phyloP scores from a whole-genome alignment of 2,113 vertebrate species.

The Mohoua ochrocephala region DNA sequence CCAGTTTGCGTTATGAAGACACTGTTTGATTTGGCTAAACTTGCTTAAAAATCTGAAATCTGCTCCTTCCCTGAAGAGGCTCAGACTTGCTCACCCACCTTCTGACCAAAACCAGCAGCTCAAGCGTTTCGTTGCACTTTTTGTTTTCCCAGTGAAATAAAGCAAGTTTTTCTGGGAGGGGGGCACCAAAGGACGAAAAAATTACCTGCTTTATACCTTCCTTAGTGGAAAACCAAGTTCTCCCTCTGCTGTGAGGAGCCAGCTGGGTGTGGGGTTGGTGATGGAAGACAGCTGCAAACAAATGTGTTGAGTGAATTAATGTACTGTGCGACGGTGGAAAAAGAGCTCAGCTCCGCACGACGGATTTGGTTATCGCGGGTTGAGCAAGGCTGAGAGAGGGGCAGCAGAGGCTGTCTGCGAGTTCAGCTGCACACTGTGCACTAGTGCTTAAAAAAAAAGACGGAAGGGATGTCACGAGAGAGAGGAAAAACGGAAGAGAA shows the following conservation, averaged over 20 bases:
- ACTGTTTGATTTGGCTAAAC: constrained; percentile 2
- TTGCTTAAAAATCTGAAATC: constrained; percentile 5
- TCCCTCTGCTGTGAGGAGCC: background rate
- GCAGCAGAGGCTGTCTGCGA: background rate
- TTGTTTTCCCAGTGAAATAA: background rate
- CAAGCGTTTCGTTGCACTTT: background rate
- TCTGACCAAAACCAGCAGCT: constrained; percentile 8
- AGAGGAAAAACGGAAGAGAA: background rate
- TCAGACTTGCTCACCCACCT: background rate
- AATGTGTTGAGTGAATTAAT: constrained; percentile 47
- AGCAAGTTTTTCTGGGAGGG: background rate
- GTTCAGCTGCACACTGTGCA: background rate
- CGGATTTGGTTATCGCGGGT: background rate
- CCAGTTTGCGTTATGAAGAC: background rate
- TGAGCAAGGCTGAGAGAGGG: background rate
- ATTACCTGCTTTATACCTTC: constrained; percentile 29
- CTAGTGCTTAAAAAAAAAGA: background rate
- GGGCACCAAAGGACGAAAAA: background rate
- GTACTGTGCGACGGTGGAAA: constrained; percentile 20
- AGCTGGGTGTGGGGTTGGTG: background rate
- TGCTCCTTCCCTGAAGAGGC: constrained; percentile 21
- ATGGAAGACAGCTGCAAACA: constrained; percentile 48
- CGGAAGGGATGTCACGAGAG: background rate
- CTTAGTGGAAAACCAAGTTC: constrained; percentile 37
- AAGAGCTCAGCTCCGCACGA: background rate